Evolutionary conservation across 2,888 invertebrate genomes (phyloP).

Genomic region (Polymixis lichenea): DNA sequence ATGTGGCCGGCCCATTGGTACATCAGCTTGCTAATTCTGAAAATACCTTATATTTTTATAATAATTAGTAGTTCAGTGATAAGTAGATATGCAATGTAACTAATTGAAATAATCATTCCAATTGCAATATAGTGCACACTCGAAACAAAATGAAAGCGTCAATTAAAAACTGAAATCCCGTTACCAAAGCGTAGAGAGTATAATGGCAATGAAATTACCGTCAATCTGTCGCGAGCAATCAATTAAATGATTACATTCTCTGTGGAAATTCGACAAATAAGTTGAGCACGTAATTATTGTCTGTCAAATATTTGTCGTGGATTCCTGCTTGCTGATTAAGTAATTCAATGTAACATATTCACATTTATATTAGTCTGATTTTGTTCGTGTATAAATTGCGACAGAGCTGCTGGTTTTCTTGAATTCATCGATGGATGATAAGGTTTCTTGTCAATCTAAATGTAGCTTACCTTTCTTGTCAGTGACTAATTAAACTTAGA

Average conservation of each 20-base stretch:
- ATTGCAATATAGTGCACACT: slow-evolving; percentile 19
- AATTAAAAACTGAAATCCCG: slow-evolving; percentile 46
- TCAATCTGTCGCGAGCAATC: slow-evolving; percentile 74
- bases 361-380: slow-evolving; percentile 4
- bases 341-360: slow-evolving; percentile 33
- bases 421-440: neutral
- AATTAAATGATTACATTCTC: slow-evolving; percentile 71
- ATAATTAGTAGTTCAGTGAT: neutral
- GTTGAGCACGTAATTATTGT: slow-evolving; percentile 73
- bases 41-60: neutral
- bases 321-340: slow-evolving; percentile 46
- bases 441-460: neutral
- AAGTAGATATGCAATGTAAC: neutral
- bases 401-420: neutral
- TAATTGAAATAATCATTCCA: slow-evolving; percentile 38
- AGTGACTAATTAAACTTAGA: neutral
- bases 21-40: too few species aligned
- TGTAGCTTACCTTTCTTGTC: neutral
- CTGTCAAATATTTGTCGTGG: slow-evolving; percentile 68
- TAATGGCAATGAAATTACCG: slow-evolving; percentile 64
- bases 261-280: slow-evolving; percentile 71
- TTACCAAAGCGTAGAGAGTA: slow-evolving; percentile 38
- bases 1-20: too few species aligned
- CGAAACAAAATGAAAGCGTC: slow-evolving; percentile 36
- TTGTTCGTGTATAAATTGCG: slow-evolving; percentile 1